Percentiles rank a stretch among this genome's conserved stretches.
Conservation (phyloP, 2,797 vertebrate species). For the Galago senegalensis region DNA sequence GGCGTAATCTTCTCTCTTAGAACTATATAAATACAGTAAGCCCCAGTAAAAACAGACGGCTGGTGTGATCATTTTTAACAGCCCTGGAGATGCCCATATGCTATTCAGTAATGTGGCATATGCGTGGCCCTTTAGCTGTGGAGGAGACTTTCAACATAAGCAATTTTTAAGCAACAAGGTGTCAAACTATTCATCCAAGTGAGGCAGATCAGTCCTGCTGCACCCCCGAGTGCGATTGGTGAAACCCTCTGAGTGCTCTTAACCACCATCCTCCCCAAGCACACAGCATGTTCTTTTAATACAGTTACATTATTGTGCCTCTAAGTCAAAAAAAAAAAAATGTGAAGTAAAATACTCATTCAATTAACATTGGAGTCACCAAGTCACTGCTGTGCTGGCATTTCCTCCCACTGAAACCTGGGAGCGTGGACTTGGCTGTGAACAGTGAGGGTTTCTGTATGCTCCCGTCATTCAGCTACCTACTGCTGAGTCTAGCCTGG, state of each 20-base stretch:
- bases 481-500: neutral
- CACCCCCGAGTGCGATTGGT: conserved; percentile 53
- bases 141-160: conserved; percentile 76
- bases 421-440: neutral
- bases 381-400: neutral
- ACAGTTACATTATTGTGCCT: conserved; percentile 42
- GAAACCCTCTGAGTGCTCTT: conserved; percentile 42
- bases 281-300: conserved; percentile 43
- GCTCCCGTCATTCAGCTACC: neutral
- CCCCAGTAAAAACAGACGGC: conserved; percentile 77
- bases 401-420: neutral
- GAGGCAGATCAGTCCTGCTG: conserved; percentile 64
- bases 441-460: neutral
- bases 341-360: conserved; percentile 59
- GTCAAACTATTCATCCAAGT: conserved; percentile 71
- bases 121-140: conserved; percentile 75
- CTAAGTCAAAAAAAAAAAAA: conserved; percentile 34
- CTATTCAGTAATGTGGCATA: conserved; percentile 77
- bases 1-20: conserved; percentile 66
- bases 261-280: neutral
- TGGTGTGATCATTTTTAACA: conserved; percentile 80
- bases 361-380: conserved; percentile 26
- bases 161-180: conserved; percentile 84
- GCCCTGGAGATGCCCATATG: conserved; percentile 82
- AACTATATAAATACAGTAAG: conserved; percentile 70